Conservation (phyloP, 1,140 invertebrate species). For the Oedothorax gibbosus region DNA sequence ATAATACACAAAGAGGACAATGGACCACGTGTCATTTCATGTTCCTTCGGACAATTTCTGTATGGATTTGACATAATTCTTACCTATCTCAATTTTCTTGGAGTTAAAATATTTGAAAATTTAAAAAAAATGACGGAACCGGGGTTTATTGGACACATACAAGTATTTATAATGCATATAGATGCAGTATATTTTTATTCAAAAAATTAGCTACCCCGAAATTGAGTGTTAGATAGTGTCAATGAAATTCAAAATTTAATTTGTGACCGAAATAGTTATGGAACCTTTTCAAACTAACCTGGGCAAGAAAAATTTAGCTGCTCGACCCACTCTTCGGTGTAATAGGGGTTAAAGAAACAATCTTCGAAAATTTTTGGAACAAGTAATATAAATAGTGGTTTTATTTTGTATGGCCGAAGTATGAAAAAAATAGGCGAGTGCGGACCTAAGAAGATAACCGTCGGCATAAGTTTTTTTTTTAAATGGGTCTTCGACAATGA, state of each 20-base stretch:
- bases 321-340: neutral
- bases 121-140: too few relatives aligned
- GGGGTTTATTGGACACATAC: too few relatives aligned
- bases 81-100: too few relatives aligned
- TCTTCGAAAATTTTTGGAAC: slow-evolving; percentile 28
- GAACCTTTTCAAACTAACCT: too few relatives aligned
- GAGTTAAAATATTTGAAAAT: too few relatives aligned
- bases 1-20: slow-evolving; percentile 41
- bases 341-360: slow-evolving; percentile 45
- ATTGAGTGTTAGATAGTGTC: too few relatives aligned
- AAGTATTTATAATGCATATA: too few relatives aligned
- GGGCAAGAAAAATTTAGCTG: neutral
- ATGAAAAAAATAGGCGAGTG: slow-evolving; percentile 11
- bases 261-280: too few relatives aligned
- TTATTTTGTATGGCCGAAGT: neutral
- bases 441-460: slow-evolving; percentile 8
- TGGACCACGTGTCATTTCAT: slow-evolving; percentile 39
- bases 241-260: too few relatives aligned
- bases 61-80: too few relatives aligned
- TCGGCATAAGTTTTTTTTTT: slow-evolving; percentile 2
- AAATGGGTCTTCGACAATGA: slow-evolving; percentile 9
- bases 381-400: slow-evolving; percentile 37
- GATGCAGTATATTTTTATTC: too few relatives aligned
- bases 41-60: neutral
- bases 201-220: too few relatives aligned